Evolutionary conservation across 2,113 vertebrate genomes (phyloP), one percentile per base, ranked within the genome.

Genomic region (Aspiorhynchus laticeps): DNA sequence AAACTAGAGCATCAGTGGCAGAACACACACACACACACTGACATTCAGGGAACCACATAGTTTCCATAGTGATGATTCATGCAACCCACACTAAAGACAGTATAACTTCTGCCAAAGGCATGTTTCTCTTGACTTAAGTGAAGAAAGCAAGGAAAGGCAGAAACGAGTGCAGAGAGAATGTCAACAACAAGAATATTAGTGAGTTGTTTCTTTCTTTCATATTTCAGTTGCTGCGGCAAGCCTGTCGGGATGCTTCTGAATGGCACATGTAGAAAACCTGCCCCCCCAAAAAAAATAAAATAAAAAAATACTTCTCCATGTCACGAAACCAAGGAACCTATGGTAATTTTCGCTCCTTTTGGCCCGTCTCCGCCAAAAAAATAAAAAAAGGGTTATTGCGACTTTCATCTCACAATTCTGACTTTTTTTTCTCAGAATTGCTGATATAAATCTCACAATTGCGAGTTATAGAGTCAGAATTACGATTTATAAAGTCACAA

Each of bases 21-120:
- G 41, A 53, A 79, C 31, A 10, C 65, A 36, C 26, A 65, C 11
- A 38, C 41, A 43, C 48, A 56, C 65, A 67, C 53, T 48, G 71
- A 82, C 71, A 82, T 87, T 85, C 51, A 78, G 79, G 61, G 71
- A 82, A 73, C 85, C 81, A 87, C 61, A 83, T 69, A 77, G 78
- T 89, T 89, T 89, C 88, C 88, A 87, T 61, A 85, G 82, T 53
- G 86, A 87, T 89, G 83, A 89, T 87, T 89, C 86, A 89, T 79
- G 24, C 61, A 85, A 83, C 77, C 83, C 61, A 48, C 69, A 67
- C 15, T 79, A 75, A 65, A 80, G 41, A 86, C 31, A 73, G 73
- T 28, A 11, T 80, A 59, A 67, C 67, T 77, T 61, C 53, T 80
- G 85, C 80, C 85, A 80, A 86, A 84, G 41, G 75, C 85, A 74